Evolutionary conservation across 2,888 invertebrate genomes (phyloP).

Genomic region (Tetanocera ferruginea): DNA sequence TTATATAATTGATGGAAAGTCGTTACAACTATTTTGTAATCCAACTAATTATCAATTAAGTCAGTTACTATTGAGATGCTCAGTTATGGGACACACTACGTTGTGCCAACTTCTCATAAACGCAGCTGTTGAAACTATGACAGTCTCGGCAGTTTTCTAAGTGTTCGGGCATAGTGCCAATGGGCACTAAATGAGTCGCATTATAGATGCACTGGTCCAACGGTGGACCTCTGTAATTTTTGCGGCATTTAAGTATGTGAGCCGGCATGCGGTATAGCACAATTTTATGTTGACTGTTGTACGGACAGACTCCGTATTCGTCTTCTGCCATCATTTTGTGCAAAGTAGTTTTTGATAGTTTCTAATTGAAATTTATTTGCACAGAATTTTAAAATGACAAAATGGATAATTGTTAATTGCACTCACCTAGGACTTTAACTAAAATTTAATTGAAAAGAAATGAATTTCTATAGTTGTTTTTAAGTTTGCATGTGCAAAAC

Average conservation of each 20-base stretch:
- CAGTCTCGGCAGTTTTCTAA: constrained; percentile 58
- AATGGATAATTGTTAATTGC: no score
- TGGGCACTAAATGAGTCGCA: constrained; percentile 62
- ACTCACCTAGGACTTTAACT: no score
- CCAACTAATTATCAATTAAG: no score
- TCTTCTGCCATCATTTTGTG: constrained; percentile 32
- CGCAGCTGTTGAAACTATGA: constrained; percentile 48
- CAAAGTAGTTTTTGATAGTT: not conserved
- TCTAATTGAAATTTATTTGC: no score
- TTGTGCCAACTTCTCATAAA: constrained; percentile 49
- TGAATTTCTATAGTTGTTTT: no score
- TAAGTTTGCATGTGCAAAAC: no score
- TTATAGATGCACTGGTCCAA: constrained; percentile 64
- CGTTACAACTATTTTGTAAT: no score
- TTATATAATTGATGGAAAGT: no score
- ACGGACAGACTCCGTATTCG: constrained; percentile 55
- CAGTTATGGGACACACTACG: constrained; percentile 4
- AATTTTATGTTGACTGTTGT: constrained; percentile 54
- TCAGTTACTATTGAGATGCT: not conserved
- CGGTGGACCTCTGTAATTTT: constrained; percentile 57
- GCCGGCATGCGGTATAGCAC: constrained; percentile 55
- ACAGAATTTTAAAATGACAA: no score
- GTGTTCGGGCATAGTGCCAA: constrained; percentile 57
- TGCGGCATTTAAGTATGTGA: constrained; percentile 58
- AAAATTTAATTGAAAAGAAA: no score